Conservation (phyloP, 1,140 invertebrate genomes). For the Drosophila tropicalis region DNA sequence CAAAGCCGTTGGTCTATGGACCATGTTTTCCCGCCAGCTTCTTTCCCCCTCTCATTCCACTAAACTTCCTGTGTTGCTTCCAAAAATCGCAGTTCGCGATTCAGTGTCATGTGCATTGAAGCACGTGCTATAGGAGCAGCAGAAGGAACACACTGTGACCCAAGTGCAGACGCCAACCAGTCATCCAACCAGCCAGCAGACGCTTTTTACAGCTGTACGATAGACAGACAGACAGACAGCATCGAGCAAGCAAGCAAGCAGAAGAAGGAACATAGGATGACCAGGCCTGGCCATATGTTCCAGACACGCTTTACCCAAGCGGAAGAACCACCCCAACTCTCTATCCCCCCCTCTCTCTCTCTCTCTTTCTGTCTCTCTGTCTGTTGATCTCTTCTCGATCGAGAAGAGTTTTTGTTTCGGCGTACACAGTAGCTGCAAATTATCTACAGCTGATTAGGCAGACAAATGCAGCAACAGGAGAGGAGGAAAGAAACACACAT, state of each 20-base stretch:
- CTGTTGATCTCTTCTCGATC: neutral
- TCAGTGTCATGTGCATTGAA: slow-evolving; percentile 75
- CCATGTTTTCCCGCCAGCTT: no score
- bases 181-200: slow-evolving; percentile 25
- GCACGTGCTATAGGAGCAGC: slow-evolving; percentile 71
- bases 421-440: slow-evolving; percentile 78
- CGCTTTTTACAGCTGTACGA: slow-evolving; percentile 65
- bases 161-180: slow-evolving; percentile 41
- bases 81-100: slow-evolving; percentile 46
- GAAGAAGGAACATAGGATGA: slow-evolving; percentile 15
- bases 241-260: no score
- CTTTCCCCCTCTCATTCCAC: neutral
- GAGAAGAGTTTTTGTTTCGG: slow-evolving; percentile 29
- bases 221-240: slow-evolving; percentile 16
- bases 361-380: no score
- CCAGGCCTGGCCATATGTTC: slow-evolving; percentile 62
- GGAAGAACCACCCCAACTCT: slow-evolving; percentile 54
- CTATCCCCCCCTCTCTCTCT: neutral
- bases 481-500: neutral
- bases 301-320: slow-evolving; percentile 80
- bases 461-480: slow-evolving; percentile 73
- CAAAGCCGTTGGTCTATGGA: no score
- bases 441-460: slow-evolving; percentile 77
- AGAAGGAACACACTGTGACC: slow-evolving; percentile 12
- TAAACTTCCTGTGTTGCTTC: neutral